Evolutionary conservation across 1,140 invertebrate genomes (phyloP), one percentile per base, ranked within the genome.

Genomic region (Oedothorax gibbosus): DNA sequence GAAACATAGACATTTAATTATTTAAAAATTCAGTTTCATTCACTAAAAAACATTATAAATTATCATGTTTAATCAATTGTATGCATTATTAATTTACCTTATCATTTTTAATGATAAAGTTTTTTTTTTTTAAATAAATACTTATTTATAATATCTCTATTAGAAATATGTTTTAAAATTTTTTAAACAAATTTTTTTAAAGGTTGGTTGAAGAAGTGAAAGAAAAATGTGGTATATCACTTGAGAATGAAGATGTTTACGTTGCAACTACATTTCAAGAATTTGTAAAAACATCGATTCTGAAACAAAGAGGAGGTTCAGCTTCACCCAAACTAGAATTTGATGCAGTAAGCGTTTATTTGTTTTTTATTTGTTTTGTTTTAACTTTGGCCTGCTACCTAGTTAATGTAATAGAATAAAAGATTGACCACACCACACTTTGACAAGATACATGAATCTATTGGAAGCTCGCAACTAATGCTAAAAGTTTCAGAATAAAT

Each of bases 231-330:
- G 93, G 93, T 76, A 90, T 97, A 12, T 92, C 92, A 50, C 89
- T 99, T 9, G 93, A 96, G 88, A 98, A 96, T 89, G 96, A 96
- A 88, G 95, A 98, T 87, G 94, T 99, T 0, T 99, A 97, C 88
- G 96, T 99, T 95, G 94, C 95, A 7, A 95, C 97, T 0, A 93
- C 93, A 0, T 98, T 99, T 88, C 91, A 92, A 15, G 95, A 98
- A 85, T 97, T 98, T 88, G 92, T 91, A 15, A 92, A 91, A 49
- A 91, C 91, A 7, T 93, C 96, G 0, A 91, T 97, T 0, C 87
- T 93, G 0, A 93, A 93, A 86, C 89, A 92, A 15, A 91, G 96
- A 84, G 95, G 95, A 2, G 93, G 91, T 66, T 89, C 73, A 11
- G 84, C 71, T 35, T 77, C 54, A 11, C 93, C 90, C 9, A 90